Percentiles rank a stretch among this genome's conserved stretches.
These are phyloP conservation scores for Planiliza haematocheilus DNA, from an alignment of 2,113 vertebrate species.

Conservation along the genomic window DNA sequence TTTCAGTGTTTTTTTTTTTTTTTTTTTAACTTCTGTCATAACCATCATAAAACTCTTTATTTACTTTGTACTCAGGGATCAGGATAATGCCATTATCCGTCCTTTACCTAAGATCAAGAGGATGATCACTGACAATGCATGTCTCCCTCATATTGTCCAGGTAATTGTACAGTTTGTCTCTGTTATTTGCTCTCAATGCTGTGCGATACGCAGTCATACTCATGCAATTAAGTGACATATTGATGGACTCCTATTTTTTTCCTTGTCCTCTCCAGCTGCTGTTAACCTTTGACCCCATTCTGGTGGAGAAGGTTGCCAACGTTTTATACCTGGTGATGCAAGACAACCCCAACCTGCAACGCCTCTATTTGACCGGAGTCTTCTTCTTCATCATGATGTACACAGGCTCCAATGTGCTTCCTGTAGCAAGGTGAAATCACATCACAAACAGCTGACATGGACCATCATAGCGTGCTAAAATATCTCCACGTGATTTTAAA, in stretches of 20 bases:
- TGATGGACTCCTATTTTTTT: not conserved
- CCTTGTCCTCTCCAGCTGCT: slow-evolving; percentile 84
- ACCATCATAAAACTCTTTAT: not conserved
- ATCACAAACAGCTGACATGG: not conserved
- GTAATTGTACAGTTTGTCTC: slow-evolving; percentile 71
- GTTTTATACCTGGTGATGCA: slow-evolving; percentile 93
- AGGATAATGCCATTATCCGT: slow-evolving; percentile 97
- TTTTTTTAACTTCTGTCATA: not conserved
- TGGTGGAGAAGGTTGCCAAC: slow-evolving; percentile 98
- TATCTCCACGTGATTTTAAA: too few relatives aligned
- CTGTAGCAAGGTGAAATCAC: slow-evolving; percentile 91
- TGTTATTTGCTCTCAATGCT: not conserved
- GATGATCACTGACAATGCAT: slow-evolving; percentile 93
- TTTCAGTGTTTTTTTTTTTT: not conserved
- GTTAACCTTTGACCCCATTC: slow-evolving; percentile 98
- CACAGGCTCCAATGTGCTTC: slow-evolving; percentile 98
- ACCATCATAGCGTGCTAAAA: too few relatives aligned
- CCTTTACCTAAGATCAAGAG: slow-evolving; percentile 96
- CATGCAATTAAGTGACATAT: not conserved
- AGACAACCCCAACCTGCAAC: slow-evolving; percentile 97
- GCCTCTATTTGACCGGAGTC: slow-evolving; percentile 95
- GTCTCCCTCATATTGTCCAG: slow-evolving; percentile 97
- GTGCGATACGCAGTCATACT: not conserved
- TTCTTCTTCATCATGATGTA: slow-evolving; percentile 99
- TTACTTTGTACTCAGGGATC: slow-evolving; percentile 86